Conservation (phyloP, 1,140 invertebrate genomes). For the Caenorhabditis tropicalis region DNA sequence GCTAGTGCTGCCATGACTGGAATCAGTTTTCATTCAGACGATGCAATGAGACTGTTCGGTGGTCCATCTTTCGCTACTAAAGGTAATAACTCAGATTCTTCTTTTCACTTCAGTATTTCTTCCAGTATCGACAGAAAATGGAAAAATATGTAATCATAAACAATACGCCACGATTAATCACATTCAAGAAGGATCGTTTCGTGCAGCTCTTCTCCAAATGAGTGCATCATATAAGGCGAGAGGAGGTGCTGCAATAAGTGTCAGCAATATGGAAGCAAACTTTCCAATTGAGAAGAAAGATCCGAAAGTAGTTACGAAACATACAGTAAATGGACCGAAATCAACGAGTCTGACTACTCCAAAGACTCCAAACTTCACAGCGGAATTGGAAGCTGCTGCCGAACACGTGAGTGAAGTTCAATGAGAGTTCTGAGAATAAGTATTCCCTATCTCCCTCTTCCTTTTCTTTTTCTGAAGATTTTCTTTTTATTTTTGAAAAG, state of each 20-base stretch:
- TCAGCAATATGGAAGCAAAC: neutral
- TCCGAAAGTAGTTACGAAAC: neutral
- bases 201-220: neutral
- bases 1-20: constrained; percentile 4
- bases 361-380: too few species aligned
- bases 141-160: neutral
- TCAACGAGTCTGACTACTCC: neutral
- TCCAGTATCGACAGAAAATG: neutral
- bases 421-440: too few species aligned
- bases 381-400: too few species aligned
- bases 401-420: too few species aligned
- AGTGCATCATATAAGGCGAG: neutral
- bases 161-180: neutral
- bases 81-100: too few species aligned
- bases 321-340: neutral
- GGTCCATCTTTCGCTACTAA: neutral
- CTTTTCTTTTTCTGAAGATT: too few species aligned
- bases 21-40: constrained; percentile 18
- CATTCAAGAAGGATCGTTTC: neutral
- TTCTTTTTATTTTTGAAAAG: too few species aligned
- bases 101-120: too few species aligned
- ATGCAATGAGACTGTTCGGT: constrained; percentile 16
- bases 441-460: too few species aligned
- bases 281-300: neutral
- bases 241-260: neutral